Percentiles rank a stretch among this genome's conserved stretches.
phyloP scores from a whole-genome alignment of 2,113 vertebrate genomes.

The Theristicus caerulescens region DNA sequence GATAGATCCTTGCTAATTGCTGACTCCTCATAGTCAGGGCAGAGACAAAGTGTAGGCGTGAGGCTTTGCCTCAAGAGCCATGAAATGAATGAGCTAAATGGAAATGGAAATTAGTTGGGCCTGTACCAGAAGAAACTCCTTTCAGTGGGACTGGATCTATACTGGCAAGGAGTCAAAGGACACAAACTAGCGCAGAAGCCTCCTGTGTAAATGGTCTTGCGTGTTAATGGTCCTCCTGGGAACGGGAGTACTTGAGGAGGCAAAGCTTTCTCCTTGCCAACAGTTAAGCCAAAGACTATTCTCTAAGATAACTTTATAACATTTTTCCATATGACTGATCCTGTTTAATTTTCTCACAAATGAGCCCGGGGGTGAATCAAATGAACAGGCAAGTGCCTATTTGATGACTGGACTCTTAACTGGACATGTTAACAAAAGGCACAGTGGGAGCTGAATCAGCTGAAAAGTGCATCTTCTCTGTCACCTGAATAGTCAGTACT shows the following conservation, averaged over 20 bases:
- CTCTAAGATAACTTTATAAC: not conserved
- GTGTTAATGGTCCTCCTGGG: not conserved
- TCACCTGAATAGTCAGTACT: not conserved
- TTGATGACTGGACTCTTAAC: not conserved
- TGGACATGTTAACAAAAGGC: not conserved
- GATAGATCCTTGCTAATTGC: not conserved
- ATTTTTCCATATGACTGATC: not conserved
- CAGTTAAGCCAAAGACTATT: not conserved
- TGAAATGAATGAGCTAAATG: not conserved
- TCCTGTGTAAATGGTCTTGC: not conserved
- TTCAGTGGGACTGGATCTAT: not conserved
- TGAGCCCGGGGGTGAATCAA: not conserved
- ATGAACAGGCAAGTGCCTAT: not conserved
- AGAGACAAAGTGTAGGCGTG: not conserved
- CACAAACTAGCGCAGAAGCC: not conserved
- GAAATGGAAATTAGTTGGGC: not conserved
- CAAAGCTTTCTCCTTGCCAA: not conserved
- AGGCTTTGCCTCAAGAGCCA: not conserved
- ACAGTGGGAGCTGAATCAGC: not conserved
- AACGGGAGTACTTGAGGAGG: not conserved
- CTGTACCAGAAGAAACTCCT: not conserved
- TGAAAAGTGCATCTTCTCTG: not conserved
- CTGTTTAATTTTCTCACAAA: not conserved
- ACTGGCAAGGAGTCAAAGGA: not conserved
- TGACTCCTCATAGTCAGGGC: not conserved